phyloP scores from a whole-genome alignment of 2,888 invertebrate species.

The Laothoe populi region DNA sequence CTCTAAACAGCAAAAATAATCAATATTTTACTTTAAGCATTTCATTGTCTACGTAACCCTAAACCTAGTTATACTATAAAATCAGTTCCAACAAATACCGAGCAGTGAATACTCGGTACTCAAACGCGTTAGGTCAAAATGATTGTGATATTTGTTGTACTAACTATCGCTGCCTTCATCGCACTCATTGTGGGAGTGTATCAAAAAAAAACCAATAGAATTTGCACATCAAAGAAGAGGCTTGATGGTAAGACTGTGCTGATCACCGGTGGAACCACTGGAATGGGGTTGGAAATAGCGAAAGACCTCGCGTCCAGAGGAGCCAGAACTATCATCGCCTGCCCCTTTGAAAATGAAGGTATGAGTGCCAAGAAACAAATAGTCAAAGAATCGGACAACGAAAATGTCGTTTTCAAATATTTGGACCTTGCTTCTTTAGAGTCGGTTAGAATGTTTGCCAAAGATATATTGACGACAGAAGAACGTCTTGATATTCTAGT shows the following conservation, averaged over 20 bases:
- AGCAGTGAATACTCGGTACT: background rate
- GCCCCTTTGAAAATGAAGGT: constrained; percentile 72
- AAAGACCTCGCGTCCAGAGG: constrained; percentile 71
- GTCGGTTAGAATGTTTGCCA: constrained; percentile 92
- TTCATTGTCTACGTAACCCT: too few relatives aligned
- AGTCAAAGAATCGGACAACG: constrained; percentile 86
- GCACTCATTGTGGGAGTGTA: constrained; percentile 35
- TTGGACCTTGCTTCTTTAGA: constrained; percentile 90
- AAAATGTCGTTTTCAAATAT: constrained; percentile 88
- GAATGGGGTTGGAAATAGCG: constrained; percentile 74
- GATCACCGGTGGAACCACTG: constrained; percentile 73
- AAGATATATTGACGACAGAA: constrained; percentile 89
- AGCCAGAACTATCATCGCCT: constrained; percentile 72
- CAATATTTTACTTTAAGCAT: too few relatives aligned
- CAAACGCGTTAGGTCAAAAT: background rate
- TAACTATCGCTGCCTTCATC: constrained; percentile 31
- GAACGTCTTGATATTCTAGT: constrained; percentile 91
- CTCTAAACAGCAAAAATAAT: too few relatives aligned
- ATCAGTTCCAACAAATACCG: too few relatives aligned
- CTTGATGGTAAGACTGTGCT: constrained; percentile 47
- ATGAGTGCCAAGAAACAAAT: constrained; percentile 83
- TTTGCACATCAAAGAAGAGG: constrained; percentile 40
- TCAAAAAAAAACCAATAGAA: constrained; percentile 46
- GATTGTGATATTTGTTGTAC: constrained; percentile 29
- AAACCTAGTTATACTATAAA: too few relatives aligned